Evolutionary conservation across 2,113 vertebrate species (phyloP), one percentile per base, ranked within the genome.

Genomic region (Periophthalmodon schlosseri): DNA sequence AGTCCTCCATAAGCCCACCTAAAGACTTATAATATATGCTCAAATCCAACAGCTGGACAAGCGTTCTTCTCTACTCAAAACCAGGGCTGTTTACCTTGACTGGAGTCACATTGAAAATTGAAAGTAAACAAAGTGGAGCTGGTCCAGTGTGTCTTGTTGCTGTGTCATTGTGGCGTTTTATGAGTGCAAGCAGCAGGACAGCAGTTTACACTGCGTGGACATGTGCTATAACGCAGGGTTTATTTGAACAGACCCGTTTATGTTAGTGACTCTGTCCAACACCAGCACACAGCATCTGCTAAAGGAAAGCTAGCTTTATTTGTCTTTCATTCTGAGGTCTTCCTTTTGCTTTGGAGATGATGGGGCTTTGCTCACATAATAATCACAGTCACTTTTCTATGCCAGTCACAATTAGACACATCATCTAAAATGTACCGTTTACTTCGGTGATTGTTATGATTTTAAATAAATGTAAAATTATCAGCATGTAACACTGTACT

Each of bases 1-100:
- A 76, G 61, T 71, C 72, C 74, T 79, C 28, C 65, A 79, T 68
- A 44, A 65, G 63, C 34, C 63, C 64, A 73, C 54, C 28, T 9
- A 28, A 24, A 70, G 71, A 70, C 18, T 14, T 65, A 5, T 10
- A 65, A 28, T 63, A 65, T 47, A 76, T 39, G 21, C 54, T 73
- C 63, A 49, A 44, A 2, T 68, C 66, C 46, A 54, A 28, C 33
- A 34, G 56, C 33, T 64, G 57, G 71, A 49, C 1, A 9, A 4
- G 7, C 3, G 47, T 65, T 20, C 58, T n/a, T 49, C 66, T 67
- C 50, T 65, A 56, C 24, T 36, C 47, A 39, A 64, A 54, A 33
- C 34, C 20, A 74, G 46, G 0, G 2, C 15, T 20, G 58, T 54
- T 61, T 69, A 58, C 36, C 46, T 46, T 67, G 20, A 67, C 39